Base-by-base conservation (phyloP, 2,113 vertebrate genomes). In the Istiophorus platypterus region DNA sequence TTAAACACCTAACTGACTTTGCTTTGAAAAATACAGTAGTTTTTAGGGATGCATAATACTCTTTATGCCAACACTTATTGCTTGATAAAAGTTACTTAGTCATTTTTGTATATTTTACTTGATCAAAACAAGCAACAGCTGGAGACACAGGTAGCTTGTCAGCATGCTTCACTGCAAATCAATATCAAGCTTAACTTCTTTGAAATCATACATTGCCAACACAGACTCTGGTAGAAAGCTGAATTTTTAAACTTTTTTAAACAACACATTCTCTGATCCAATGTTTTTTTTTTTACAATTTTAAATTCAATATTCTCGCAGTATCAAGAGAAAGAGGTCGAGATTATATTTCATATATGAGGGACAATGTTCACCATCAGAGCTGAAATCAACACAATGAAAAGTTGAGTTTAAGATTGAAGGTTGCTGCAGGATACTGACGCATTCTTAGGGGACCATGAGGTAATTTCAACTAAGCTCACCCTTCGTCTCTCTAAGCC, bases 381-480 rank as follows among this genome's bases (percentile, higher is more conserved):
- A 61, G 47, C 58, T 45, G 18, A 34, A 83, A 66, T 67, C 61
- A 34, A n/a, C 70, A 51, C 24, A 22, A 42, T 24, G n/a, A 8
- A 57, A 61, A 51, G 31, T 7, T 2, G 29, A 29, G 41, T 15
- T 58, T 12, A 29, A 74, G 65, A 58, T 20, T 18, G 3, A 39
- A 79, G 45, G 54, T 26, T 22, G 26, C 67, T 68, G 69, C 61
- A 27, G 62, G 11, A 49, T 18, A 14, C 34, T 39, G 63, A 79
- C 54, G 18, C 58, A 76, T 56, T 65, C 41, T 56, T 15, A 73
- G 47, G 26, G 29, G 29, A 41, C 34, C 31, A 26, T 54, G 41
- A 58, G 24, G 39, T 4, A 62, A 52, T 18, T 42, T 79, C 41
- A 75, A 47, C 64, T 47, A 4, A 68, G 41, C 37, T 47, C 51